Percentiles rank a stretch among this genome's conserved stretches.
These are phyloP conservation scores for Cryptoblepharus egeriae DNA, from an alignment of 2,797 vertebrate species.

Conservation along the genomic window DNA sequence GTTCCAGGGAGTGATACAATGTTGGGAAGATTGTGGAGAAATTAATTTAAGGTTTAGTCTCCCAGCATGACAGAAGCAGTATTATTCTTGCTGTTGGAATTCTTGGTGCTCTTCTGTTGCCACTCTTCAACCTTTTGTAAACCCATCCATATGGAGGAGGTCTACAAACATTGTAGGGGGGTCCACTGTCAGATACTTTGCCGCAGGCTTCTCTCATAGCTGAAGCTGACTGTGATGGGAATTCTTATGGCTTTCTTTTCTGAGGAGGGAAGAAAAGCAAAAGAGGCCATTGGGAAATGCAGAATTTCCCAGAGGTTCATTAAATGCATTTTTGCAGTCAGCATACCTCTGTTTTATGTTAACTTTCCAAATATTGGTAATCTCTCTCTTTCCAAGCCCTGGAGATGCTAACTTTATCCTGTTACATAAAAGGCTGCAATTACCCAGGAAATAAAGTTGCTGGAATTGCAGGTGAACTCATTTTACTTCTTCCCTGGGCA, in stretches of 20 bases:
- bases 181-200: no score
- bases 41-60: no score
- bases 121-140: no score
- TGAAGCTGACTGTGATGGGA: not conserved
- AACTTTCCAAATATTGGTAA: not conserved
- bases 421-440: slow-evolving; percentile 4
- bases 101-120: no score
- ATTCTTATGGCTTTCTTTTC: not conserved
- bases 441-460: not conserved
- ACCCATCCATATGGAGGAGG: no score
- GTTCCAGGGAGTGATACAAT: no score
- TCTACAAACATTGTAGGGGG: no score
- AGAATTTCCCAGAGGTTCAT: slow-evolving; percentile 5
- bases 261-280: not conserved
- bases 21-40: no score
- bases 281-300: not conserved
- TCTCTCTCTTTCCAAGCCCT: slow-evolving; percentile 11
- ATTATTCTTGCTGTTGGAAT: no score
- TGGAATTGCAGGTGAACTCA: slow-evolving; percentile 20
- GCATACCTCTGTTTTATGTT: slow-evolving; percentile 20
- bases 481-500: slow-evolving; percentile 3
- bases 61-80: no score
- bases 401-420: slow-evolving; percentile 28
- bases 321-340: slow-evolving; percentile 22
- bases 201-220: no score